phyloP scores from a whole-genome alignment of 2,888 invertebrate species.

The Ligdia adustata region DNA sequence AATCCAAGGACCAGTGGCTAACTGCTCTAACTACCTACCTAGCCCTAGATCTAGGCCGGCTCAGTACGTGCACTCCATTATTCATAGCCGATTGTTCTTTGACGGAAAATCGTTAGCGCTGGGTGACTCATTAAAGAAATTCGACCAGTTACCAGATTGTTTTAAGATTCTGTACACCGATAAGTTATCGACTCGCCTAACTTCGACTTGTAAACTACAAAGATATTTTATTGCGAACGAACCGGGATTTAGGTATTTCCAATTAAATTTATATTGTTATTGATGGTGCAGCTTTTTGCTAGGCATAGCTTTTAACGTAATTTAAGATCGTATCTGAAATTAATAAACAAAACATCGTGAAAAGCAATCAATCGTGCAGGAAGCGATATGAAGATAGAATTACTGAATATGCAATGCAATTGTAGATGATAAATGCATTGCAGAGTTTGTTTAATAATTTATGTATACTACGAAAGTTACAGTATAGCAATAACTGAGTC shows the following conservation, averaged over 20 bases:
- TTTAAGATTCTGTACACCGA: slow-evolving; percentile 30
- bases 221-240: slow-evolving; percentile 25
- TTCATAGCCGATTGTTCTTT: slow-evolving; percentile 73
- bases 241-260: slow-evolving; percentile 20
- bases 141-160: slow-evolving; percentile 43
- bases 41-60: slow-evolving; percentile 63
- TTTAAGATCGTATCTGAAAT: slow-evolving; percentile 20
- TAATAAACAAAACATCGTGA: slow-evolving; percentile 15
- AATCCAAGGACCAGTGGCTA: slow-evolving; percentile 31
- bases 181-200: slow-evolving; percentile 21
- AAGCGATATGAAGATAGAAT: slow-evolving; percentile 12
- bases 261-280: slow-evolving; percentile 23
- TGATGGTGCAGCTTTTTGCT: slow-evolving; percentile 15
- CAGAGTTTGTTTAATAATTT: not conserved
- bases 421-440: slow-evolving; percentile 2
- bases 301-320: slow-evolving; percentile 13
- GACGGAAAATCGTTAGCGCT: slow-evolving; percentile 74
- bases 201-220: slow-evolving; percentile 18
- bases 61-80: slow-evolving; percentile 66
- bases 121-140: slow-evolving; percentile 78
- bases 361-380: slow-evolving; percentile 9
- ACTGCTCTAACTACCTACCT: slow-evolving; percentile 3
- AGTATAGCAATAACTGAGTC: no score
- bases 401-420: slow-evolving; percentile 20
- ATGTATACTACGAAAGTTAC: not conserved